Evolutionary conservation across 2,797 vertebrate species (phyloP).

Genomic region (Carapus acus): DNA sequence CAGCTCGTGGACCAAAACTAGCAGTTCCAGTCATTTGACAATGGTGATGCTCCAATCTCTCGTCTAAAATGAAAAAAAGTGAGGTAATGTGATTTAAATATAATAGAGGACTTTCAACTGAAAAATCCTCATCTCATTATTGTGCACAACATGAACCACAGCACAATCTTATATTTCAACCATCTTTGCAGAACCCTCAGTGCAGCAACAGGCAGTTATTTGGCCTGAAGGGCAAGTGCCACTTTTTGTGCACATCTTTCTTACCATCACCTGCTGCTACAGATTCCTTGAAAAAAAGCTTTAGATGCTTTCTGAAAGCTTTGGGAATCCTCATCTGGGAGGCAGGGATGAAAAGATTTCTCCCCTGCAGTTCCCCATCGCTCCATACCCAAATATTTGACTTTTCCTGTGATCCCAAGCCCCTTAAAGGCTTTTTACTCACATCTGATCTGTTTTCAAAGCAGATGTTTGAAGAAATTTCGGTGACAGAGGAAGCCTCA

Average conservation of each 20-base stretch:
- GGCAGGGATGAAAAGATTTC: conserved; percentile 63
- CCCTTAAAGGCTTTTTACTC: conserved; percentile 67
- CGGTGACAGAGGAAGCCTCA: conserved; percentile 42
- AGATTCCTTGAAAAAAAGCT: conserved; percentile 49
- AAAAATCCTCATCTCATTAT: neutral
- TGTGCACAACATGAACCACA: conserved; percentile 8
- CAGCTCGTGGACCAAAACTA: too few relatives aligned
- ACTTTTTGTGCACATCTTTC: conserved; percentile 46
- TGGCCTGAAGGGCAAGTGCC: conserved; percentile 34
- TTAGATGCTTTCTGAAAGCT: conserved; percentile 65
- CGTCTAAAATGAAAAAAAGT: too few relatives aligned
- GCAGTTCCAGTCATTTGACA: too few relatives aligned
- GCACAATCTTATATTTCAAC: conserved; percentile 3
- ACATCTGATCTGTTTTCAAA: conserved; percentile 69
- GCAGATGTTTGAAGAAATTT: conserved; percentile 63
- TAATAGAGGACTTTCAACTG: too few relatives aligned
- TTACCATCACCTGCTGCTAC: conserved; percentile 58
- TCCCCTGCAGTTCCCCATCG: conserved; percentile 52
- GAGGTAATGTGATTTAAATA: too few relatives aligned
- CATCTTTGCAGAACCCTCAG: too few relatives aligned
- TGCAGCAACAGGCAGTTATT: conserved; percentile 18
- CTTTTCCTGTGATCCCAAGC: conserved; percentile 64
- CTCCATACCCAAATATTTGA: conserved; percentile 71
- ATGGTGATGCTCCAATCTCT: too few relatives aligned
- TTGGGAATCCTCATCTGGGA: conserved; percentile 60